phyloP scores from a whole-genome alignment of 2,113 vertebrate genomes.

The Chaetura pelagica region DNA sequence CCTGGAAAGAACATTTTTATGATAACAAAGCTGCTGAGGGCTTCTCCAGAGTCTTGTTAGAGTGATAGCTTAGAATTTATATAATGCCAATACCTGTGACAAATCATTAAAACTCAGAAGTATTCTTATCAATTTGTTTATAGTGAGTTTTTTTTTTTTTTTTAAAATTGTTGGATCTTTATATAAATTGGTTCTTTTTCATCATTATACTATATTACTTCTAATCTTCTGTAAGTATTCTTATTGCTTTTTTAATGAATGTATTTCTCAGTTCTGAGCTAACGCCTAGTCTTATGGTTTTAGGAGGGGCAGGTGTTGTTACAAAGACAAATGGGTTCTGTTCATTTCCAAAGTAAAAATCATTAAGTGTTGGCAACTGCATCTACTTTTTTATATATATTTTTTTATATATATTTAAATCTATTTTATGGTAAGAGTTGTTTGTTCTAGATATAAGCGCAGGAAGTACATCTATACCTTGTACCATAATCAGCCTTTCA shows the following conservation, averaged over 20 bases:
- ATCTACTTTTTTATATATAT: background rate
- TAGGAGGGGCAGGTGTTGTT: constrained; percentile 23
- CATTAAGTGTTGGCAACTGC: background rate
- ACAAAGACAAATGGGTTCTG: background rate
- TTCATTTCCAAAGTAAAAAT: background rate
- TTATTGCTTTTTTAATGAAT: constrained; percentile 16
- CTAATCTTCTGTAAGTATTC: background rate
- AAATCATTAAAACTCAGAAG: background rate
- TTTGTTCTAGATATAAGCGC: background rate
- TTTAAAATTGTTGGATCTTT: background rate
- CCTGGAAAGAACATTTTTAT: background rate
- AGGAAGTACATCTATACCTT: background rate
- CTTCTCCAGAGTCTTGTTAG: background rate
- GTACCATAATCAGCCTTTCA: background rate
- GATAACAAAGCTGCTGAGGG: background rate
- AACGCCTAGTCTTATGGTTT: background rate
- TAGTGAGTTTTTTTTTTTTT: too few relatives aligned
- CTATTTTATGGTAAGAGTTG: background rate
- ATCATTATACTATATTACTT: background rate
- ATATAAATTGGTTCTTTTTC: background rate
- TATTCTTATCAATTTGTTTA: background rate
- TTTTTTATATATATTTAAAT: constrained; percentile 44
- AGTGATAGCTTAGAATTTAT: background rate
- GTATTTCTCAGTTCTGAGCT: background rate
- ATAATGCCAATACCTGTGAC: background rate